Percentiles rank a stretch among this genome's conserved stretches.
phyloP scores from a whole-genome alignment of 92 coral and sea anemone genomes.

The Micromussa lordhowensis region DNA sequence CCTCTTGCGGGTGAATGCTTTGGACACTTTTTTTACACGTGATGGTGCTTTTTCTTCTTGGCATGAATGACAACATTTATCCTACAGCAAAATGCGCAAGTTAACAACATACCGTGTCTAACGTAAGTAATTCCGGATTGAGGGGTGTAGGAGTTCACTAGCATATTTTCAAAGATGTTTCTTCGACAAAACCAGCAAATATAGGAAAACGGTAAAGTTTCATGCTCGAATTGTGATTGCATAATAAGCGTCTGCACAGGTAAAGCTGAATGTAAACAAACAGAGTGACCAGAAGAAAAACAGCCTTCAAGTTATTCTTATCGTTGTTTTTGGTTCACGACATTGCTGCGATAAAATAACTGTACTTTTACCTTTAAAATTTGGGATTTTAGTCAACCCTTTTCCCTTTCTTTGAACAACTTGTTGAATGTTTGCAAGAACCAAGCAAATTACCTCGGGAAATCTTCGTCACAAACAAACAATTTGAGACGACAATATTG shows the following conservation, averaged over 20 bases:
- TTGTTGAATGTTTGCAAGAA: too few species aligned
- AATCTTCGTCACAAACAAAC: too few species aligned
- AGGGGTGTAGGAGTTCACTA: background rate
- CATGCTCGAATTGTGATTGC: constrained; percentile 15
- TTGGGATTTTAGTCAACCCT: constrained; percentile 5
- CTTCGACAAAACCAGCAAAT: constrained; percentile 11
- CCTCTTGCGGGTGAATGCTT: too few species aligned
- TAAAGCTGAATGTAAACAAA: constrained; percentile 20
- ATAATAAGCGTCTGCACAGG: constrained; percentile 15
- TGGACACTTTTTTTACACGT: too few species aligned
- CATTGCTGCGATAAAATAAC: constrained; percentile 18
- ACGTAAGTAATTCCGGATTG: too few species aligned
- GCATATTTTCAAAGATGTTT: constrained; percentile 24
- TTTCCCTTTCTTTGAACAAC: constrained; percentile 5
- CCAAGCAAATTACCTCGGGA: constrained; percentile 14
- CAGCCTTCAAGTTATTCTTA: constrained; percentile 16
- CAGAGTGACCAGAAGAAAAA: constrained; percentile 22
- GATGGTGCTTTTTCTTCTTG: too few species aligned
- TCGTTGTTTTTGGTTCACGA: background rate
- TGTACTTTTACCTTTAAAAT: background rate
- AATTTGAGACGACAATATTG: too few species aligned
- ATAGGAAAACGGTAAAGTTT: constrained; percentile 8
- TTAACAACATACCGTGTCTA: too few species aligned
- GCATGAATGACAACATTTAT: too few species aligned
- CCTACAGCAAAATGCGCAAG: too few species aligned